A percentile compares a stretch with the other conserved stretches of the same genome.
Conservation (phyloP, 2,888 invertebrate genomes). For the Pristionchus arcanus region DNA sequence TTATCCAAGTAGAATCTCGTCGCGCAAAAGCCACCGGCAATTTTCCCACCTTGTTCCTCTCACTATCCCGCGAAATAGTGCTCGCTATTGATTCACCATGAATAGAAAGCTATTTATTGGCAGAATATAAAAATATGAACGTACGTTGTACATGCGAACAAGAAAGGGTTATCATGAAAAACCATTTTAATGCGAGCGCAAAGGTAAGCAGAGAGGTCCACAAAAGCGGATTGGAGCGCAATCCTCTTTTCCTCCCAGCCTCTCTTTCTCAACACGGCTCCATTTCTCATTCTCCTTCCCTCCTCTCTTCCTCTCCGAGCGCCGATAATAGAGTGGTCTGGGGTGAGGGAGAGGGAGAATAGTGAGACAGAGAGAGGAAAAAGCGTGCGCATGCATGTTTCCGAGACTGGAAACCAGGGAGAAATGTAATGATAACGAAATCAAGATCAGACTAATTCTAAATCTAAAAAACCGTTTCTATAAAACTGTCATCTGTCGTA, state of each 20-base stretch:
- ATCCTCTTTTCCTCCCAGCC: neutral
- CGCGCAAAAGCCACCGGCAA: neutral
- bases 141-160: neutral
- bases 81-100: neutral
- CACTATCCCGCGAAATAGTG: neutral
- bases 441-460: no score
- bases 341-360: neutral
- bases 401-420: neutral
- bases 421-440: neutral
- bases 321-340: neutral
- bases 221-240: neutral
- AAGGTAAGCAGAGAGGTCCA: neutral
- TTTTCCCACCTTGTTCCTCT: neutral
- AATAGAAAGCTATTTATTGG: neutral
- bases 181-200: neutral
- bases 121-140: neutral
- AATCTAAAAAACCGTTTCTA: no score
- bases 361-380: neutral
- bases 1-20: neutral
- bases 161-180: neutral
- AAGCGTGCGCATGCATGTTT: constrained; percentile 4
- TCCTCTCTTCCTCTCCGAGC: neutral
- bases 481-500: no score
- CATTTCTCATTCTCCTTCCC: neutral
- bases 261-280: neutral